Evolutionary conservation across 1,140 invertebrate species (phyloP).

Genomic region (Listronotus oregonensis): DNA sequence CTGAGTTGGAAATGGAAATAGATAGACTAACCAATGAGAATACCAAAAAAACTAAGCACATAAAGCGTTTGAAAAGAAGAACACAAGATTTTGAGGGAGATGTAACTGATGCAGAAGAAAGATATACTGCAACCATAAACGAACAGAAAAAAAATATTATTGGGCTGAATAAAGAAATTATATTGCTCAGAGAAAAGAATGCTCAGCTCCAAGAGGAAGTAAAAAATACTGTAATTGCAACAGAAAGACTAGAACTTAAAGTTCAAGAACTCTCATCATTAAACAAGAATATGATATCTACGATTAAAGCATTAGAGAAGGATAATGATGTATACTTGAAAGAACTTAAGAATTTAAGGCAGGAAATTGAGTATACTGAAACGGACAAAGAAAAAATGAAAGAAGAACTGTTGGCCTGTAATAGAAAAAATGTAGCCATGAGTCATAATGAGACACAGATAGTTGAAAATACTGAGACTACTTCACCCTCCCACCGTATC

Average conservation of each 20-base stretch:
- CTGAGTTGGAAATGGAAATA: too few species aligned
- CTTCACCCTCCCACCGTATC: too few species aligned
- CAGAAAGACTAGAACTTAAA: not conserved
- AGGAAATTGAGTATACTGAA: too few species aligned
- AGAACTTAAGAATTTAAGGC: not conserved
- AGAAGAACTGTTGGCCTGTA: too few species aligned
- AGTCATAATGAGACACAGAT: too few species aligned
- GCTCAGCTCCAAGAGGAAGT: not conserved
- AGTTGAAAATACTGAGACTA: too few species aligned
- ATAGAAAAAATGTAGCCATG: too few species aligned
- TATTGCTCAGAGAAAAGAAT: not conserved
- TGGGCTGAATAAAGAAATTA: not conserved
- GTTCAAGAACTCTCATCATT: not conserved
- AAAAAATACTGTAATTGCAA: not conserved
- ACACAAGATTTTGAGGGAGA: not conserved
- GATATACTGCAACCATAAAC: not conserved
- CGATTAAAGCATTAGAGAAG: not conserved
- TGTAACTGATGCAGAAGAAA: not conserved
- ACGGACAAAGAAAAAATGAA: too few species aligned
- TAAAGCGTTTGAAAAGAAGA: not conserved
- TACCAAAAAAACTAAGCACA: too few species aligned
- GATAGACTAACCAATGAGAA: too few species aligned
- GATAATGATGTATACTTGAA: conserved; percentile 1
- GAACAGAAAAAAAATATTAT: not conserved
- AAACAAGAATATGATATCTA: conserved; percentile 1